phyloP scores from a whole-genome alignment of 2,888 invertebrate species.

The Tipula helvola region DNA sequence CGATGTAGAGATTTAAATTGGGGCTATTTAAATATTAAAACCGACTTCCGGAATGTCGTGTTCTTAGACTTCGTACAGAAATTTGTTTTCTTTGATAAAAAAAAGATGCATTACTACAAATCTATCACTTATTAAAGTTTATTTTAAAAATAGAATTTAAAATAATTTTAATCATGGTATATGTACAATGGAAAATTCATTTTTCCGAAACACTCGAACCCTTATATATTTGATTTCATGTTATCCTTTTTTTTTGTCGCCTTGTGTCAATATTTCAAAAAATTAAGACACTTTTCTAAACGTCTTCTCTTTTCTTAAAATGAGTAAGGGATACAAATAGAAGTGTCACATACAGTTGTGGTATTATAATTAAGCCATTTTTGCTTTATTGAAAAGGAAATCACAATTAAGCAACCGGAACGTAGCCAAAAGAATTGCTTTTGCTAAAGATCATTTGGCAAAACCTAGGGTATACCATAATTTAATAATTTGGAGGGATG shows the following conservation, averaged over 20 bases:
- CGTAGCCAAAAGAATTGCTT: too few species aligned
- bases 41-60: background rate
- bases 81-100: background rate
- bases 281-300: background rate
- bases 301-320: background rate
- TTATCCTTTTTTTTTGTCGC: background rate
- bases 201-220: background rate
- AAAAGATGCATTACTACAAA: background rate
- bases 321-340: background rate
- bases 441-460: too few species aligned
- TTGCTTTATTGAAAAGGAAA: too few species aligned
- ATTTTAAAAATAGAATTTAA: background rate
- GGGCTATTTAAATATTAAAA: background rate
- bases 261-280: background rate
- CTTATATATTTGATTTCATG: background rate
- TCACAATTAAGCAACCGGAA: too few species aligned
- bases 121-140: background rate
- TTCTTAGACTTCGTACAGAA: background rate
- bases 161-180: background rate
- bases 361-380: too few species aligned
- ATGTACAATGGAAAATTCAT: background rate
- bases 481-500: too few species aligned
- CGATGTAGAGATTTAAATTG: background rate
- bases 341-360: background rate
- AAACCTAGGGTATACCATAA: too few species aligned